A percentile compares a stretch with the other conserved stretches of the same genome.
Evolutionary conservation across 23 tunicate genomes (phyloP).

Genomic region (Styela plicata): DNA sequence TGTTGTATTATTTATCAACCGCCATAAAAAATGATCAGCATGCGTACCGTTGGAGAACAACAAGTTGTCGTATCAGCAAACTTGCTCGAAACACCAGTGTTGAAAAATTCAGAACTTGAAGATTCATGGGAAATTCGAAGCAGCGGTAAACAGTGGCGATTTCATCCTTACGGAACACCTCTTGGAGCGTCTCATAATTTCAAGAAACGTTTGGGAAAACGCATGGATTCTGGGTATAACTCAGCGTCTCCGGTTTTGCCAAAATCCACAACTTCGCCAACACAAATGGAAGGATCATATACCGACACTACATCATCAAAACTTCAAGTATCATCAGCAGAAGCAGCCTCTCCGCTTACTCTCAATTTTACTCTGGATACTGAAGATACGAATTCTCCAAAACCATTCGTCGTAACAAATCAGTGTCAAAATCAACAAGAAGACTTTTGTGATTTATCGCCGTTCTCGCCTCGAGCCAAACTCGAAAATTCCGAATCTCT

Average conservation of each 20-base stretch:
- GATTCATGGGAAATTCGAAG: background rate
- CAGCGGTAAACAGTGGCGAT: background rate
- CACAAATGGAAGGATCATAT: background rate
- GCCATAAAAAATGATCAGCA: background rate
- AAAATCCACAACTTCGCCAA: background rate
- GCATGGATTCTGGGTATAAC: conserved; percentile 1
- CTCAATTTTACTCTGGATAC: background rate
- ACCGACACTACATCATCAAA: background rate
- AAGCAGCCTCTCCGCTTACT: background rate
- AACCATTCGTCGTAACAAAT: no score
- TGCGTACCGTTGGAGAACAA: background rate
- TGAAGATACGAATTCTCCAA: background rate
- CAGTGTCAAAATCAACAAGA: no score
- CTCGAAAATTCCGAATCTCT: no score
- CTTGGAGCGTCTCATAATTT: background rate
- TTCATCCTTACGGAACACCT: conserved; percentile 9
- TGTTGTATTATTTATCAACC: background rate
- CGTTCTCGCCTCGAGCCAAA: no score
- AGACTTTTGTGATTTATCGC: no score
- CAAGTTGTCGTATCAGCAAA: background rate
- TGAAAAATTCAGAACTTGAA: background rate
- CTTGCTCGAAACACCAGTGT: background rate
- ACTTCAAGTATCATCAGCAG: background rate
- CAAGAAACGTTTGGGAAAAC: conserved; percentile 1
- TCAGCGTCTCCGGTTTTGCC: background rate